phyloP scores from a whole-genome alignment of 2,888 invertebrate genomes.

The Hymenopus coronatus region DNA sequence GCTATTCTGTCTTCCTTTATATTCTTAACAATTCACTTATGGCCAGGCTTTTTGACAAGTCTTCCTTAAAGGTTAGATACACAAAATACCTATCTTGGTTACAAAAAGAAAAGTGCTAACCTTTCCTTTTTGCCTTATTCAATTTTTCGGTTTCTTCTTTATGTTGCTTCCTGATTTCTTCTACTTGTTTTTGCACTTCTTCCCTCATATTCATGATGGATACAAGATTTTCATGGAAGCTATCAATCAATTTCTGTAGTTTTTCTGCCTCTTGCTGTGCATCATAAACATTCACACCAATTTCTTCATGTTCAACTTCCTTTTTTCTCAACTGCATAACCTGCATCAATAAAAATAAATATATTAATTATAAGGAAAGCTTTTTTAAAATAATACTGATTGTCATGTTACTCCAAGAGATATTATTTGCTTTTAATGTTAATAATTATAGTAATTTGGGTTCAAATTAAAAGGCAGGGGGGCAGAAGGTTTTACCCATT shows the following conservation, averaged over 20 bases:
- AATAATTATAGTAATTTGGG: no score
- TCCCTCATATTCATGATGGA: slow-evolving; percentile 53
- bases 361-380: no score
- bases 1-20: no score
- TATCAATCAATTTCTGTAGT: slow-evolving; percentile 55
- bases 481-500: no score
- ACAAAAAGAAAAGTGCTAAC: slow-evolving; percentile 38
- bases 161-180: slow-evolving; percentile 50
- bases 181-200: slow-evolving; percentile 52
- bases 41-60: no score
- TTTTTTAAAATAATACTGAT: no score
- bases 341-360: slow-evolving; percentile 38
- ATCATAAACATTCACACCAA: slow-evolving; percentile 60
- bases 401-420: no score
- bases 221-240: slow-evolving; percentile 54
- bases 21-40: no score
- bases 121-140: slow-evolving; percentile 48
- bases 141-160: slow-evolving; percentile 51
- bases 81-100: no score
- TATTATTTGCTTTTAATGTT: no score
- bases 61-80: no score
- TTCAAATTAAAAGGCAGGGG: no score
- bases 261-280: slow-evolving; percentile 59
- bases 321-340: slow-evolving; percentile 51
- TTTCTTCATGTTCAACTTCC: slow-evolving; percentile 54